Evolutionary conservation across 2,888 invertebrate species (phyloP).

Genomic region (Stenurella melanura): DNA sequence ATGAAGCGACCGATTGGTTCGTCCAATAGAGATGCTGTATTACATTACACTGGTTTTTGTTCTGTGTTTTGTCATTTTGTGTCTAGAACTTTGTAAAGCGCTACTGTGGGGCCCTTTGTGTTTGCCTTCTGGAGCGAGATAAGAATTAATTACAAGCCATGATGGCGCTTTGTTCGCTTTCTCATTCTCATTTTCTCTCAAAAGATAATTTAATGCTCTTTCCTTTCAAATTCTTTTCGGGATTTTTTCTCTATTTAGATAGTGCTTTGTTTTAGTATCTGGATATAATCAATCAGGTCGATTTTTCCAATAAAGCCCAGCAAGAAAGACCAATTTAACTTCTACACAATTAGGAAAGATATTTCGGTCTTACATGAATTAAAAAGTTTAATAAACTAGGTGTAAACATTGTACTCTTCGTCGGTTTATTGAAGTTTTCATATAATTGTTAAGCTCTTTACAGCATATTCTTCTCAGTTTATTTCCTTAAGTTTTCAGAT

Average conservation of each 20-base stretch:
- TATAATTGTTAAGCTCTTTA: too few relatives aligned
- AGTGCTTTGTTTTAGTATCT: slow-evolving; percentile 38
- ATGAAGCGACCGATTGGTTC: slow-evolving; percentile 71
- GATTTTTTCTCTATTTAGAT: slow-evolving; percentile 28
- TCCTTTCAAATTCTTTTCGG: slow-evolving; percentile 38
- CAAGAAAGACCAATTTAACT: background rate
- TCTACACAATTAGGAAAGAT: background rate
- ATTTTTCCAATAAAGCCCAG: slow-evolving; percentile 23
- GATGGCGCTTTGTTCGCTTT: slow-evolving; percentile 71
- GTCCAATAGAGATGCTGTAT: slow-evolving; percentile 71
- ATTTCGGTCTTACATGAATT: background rate
- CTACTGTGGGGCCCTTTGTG: slow-evolving; percentile 70
- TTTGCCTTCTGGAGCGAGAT: slow-evolving; percentile 73
- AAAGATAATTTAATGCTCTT: slow-evolving; percentile 71
- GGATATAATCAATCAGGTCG: slow-evolving; percentile 28
- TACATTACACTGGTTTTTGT: slow-evolving; percentile 72
- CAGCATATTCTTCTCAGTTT: too few relatives aligned
- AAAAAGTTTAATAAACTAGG: too few relatives aligned
- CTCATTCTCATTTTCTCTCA: slow-evolving; percentile 71
- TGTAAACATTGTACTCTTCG: too few relatives aligned
- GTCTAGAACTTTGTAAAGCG: slow-evolving; percentile 72
- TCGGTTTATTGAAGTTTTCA: too few relatives aligned
- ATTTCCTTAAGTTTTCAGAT: too few relatives aligned
- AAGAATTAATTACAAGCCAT: slow-evolving; percentile 75
- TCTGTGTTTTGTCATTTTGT: slow-evolving; percentile 73